These are phyloP conservation scores for Mnemiopsis leidyi DNA, from an alignment of 37 sponge, comb jelly and placozoan genomes.

Conservation along the genomic window DNA sequence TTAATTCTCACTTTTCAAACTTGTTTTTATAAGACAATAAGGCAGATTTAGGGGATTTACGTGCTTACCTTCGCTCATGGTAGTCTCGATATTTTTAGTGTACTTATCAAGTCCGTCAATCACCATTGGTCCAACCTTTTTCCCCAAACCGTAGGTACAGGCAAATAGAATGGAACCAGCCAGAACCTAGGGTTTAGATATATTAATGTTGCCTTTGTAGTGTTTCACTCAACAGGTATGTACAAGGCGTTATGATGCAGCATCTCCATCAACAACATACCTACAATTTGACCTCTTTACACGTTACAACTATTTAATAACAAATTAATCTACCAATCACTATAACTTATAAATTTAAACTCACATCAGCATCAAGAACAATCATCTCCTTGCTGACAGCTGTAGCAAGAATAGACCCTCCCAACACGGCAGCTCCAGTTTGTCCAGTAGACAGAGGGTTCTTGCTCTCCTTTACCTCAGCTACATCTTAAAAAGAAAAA, in stretches of 20 bases:
- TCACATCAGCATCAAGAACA: slow-evolving; percentile 55
- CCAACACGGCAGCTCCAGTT: slow-evolving; percentile 17
- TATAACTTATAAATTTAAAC: not conserved
- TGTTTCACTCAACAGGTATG: no score
- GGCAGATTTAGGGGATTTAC: no score
- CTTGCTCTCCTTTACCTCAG: slow-evolving; percentile 48
- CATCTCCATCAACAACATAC: no score
- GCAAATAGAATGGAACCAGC: slow-evolving; percentile 36
- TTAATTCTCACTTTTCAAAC: not conserved
- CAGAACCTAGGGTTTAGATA: not conserved
- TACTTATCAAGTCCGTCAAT: slow-evolving; percentile 41
- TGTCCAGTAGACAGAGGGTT: slow-evolving; percentile 11
- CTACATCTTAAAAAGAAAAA: slow-evolving; percentile 29
- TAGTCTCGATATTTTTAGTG: slow-evolving; percentile 38
- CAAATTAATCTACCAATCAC: not conserved
- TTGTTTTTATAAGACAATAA: not conserved
- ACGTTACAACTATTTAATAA: not conserved
- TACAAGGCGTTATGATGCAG: no score
- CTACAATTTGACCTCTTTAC: not conserved
- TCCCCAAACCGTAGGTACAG: slow-evolving; percentile 45
- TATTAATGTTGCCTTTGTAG: not conserved
- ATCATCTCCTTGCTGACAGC: slow-evolving; percentile 64
- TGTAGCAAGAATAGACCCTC: not conserved
- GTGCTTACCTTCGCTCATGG: slow-evolving; percentile 60
- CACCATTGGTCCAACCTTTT: slow-evolving; percentile 20